Evolutionary conservation across 2,888 invertebrate species (phyloP).

Genomic region (Brachyptera putata): DNA sequence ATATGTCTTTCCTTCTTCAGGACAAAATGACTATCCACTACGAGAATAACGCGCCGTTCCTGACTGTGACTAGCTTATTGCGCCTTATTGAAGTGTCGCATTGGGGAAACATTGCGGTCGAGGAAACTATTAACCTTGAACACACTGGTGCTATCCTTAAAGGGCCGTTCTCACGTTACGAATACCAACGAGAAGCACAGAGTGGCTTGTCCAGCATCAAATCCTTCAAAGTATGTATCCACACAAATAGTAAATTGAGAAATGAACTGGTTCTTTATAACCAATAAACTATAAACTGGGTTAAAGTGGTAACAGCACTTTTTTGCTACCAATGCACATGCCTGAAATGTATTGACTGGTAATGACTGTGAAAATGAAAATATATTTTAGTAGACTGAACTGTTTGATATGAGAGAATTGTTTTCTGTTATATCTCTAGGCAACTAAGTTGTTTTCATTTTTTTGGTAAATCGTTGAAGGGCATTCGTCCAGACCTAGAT

Average conservation of each 20-base stretch:
- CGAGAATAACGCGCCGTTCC: conserved; percentile 94
- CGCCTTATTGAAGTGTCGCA: conserved; percentile 94
- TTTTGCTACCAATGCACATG: too few relatives aligned
- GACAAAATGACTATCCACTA: conserved; percentile 79
- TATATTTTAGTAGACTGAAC: too few relatives aligned
- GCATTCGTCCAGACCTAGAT: too few relatives aligned
- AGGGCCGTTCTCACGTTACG: conserved; percentile 94
- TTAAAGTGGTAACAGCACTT: not conserved
- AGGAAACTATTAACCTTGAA: conserved; percentile 86
- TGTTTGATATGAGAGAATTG: too few relatives aligned
- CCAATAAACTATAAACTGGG: not conserved
- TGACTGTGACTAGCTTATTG: conserved; percentile 84
- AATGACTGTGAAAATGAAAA: too few relatives aligned
- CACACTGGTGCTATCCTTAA: conserved; percentile 93
- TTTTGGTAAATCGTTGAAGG: too few relatives aligned
- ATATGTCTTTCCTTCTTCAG: too few relatives aligned
- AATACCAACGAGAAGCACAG: conserved; percentile 90
- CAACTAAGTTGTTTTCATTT: too few relatives aligned
- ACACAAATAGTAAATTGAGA: too few relatives aligned
- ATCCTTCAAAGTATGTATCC: conserved; percentile 69
- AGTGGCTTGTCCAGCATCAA: conserved; percentile 86
- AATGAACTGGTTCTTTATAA: not conserved
- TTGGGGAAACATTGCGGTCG: conserved; percentile 98
- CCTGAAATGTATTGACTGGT: too few relatives aligned
- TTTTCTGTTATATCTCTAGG: too few relatives aligned